phyloP scores from a whole-genome alignment of 2,113 vertebrate species.

The Hirundichthys speculiger region DNA sequence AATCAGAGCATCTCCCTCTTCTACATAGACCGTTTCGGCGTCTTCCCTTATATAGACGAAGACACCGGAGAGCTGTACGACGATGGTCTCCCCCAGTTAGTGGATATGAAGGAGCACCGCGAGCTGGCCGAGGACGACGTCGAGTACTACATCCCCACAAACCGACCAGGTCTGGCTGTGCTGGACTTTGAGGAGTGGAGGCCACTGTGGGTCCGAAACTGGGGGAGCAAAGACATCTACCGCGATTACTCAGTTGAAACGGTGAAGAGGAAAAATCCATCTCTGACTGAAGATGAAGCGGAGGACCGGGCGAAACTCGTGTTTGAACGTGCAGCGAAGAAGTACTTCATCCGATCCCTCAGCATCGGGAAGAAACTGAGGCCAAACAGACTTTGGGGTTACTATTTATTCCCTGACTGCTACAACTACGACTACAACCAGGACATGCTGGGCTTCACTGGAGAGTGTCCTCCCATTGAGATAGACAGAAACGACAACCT shows the following conservation, averaged over 20 bases:
- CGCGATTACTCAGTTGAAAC: constrained; percentile 73
- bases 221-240: constrained; percentile 85
- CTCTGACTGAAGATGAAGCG: constrained; percentile 37
- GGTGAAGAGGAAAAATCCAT: constrained; percentile 64
- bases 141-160: constrained; percentile 74
- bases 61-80: constrained; percentile 63
- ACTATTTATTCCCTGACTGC: constrained; percentile 77
- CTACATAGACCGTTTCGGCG: constrained; percentile 85
- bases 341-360: constrained; percentile 66
- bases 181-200: constrained; percentile 91
- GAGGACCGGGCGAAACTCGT: constrained; percentile 41
- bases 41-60: constrained; percentile 85
- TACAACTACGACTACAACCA: constrained; percentile 75
- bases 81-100: constrained; percentile 83
- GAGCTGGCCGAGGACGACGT: constrained; percentile 77
- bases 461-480: constrained; percentile 69
- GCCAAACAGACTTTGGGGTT: constrained; percentile 71
- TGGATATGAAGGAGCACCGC: constrained; percentile 68
- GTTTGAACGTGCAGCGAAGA: constrained; percentile 67
- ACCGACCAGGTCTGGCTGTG: constrained; percentile 79
- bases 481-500: constrained; percentile 63
- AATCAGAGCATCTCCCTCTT: constrained; percentile 84
- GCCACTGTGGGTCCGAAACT: constrained; percentile 85
- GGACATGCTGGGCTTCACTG: constrained; percentile 50
- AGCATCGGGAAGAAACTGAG: constrained; percentile 60